Conservation (phyloP, 2,888 invertebrate species). For the Celastrina argiolus region DNA sequence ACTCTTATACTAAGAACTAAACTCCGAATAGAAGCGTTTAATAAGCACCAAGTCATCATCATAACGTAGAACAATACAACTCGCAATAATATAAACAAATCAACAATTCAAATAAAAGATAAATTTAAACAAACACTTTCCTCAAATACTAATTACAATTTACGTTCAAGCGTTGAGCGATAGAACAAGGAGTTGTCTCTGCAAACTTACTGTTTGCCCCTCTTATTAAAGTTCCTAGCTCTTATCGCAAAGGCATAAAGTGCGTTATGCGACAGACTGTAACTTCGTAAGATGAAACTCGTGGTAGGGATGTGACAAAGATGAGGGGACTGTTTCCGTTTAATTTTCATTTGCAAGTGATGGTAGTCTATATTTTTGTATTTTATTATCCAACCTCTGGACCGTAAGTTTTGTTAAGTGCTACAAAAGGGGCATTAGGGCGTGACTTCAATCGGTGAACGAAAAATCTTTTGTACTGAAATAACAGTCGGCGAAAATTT, state of each 20-base stretch:
- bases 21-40: not conserved
- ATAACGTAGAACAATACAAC: not conserved
- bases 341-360: slow-evolving; percentile 64
- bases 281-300: not conserved
- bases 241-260: not conserved
- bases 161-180: slow-evolving; percentile 19
- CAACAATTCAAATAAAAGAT: slow-evolving; percentile 20
- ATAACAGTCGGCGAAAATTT: not conserved
- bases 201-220: slow-evolving; percentile 23
- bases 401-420: slow-evolving; percentile 5
- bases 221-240: not conserved
- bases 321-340: slow-evolving; percentile 56
- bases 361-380: slow-evolving; percentile 35
- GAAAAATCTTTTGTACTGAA: not conserved
- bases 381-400: slow-evolving; percentile 27
- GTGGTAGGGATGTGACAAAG: slow-evolving; percentile 50
- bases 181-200: slow-evolving; percentile 36
- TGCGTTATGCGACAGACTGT: not conserved
- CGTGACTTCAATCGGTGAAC: not conserved
- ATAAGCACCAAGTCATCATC: not conserved
- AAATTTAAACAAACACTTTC: slow-evolving; percentile 22
- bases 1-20: no score
- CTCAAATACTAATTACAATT: slow-evolving; percentile 21
- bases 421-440: not conserved
- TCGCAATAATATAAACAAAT: slow-evolving; percentile 20